Conservation (phyloP, 2,888 invertebrate genomes). For the Eupithecia subfuscata region DNA sequence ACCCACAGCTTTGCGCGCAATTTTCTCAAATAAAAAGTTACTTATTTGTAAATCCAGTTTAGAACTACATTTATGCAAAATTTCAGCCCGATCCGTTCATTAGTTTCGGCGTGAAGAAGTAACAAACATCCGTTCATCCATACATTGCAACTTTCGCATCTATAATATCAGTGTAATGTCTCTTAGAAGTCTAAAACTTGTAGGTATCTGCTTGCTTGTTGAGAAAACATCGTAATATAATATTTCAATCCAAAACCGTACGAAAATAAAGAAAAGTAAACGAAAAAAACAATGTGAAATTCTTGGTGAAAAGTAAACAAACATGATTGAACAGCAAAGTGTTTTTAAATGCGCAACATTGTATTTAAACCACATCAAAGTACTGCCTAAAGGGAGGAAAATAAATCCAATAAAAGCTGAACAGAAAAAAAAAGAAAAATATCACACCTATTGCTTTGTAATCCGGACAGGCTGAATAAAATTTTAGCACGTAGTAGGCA, state of each 20-base stretch:
- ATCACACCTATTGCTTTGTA: conserved; percentile 67
- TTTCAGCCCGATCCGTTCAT: neutral
- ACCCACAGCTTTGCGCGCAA: too few relatives aligned
- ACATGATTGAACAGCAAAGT: neutral
- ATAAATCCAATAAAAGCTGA: conserved; percentile 39
- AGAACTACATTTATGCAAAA: neutral
- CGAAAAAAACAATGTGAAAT: neutral
- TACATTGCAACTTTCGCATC: neutral
- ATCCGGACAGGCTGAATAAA: conserved; percentile 80
- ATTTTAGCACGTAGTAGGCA: conserved; percentile 79
- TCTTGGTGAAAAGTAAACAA: neutral
- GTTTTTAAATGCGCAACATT: neutral
- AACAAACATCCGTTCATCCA: neutral
- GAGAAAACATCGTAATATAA: neutral
- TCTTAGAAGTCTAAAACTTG: too few relatives aligned
- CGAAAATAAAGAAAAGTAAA: neutral
- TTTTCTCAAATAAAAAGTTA: too few relatives aligned
- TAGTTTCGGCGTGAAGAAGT: neutral
- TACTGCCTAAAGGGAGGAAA: conserved; percentile 17
- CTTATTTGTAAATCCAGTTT: too few relatives aligned
- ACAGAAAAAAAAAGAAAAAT: conserved; percentile 53
- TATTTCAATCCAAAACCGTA: neutral
- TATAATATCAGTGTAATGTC: neutral
- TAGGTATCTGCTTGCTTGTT: too few relatives aligned
- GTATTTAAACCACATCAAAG: conserved; percentile 17